Base-by-base conservation (phyloP, 2,797 vertebrate species). In the Spinus pinus region DNA sequence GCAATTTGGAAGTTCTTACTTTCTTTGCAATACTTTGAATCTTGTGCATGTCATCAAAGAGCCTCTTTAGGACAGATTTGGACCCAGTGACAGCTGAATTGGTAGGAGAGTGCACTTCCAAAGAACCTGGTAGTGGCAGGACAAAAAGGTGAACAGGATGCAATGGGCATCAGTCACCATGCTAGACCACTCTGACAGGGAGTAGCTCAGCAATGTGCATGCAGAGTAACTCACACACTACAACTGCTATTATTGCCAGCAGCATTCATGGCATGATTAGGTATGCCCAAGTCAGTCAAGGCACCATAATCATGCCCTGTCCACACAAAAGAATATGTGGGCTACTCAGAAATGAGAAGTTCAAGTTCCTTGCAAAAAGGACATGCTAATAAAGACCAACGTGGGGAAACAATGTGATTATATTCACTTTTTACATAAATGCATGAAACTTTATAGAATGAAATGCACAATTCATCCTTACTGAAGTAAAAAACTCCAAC, bases 281-380 rank as follows among this genome's bases (percentile, higher is more conserved):
- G 44, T 75, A 90, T 2, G 7, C 6, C 33, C 31, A 17, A 39
- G 12, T 67, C 23, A 84, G 37, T n/a, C 71, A 35, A 30, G 31
- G 23, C 24, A 88, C 42, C 12, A 25, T 61, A 86, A 92, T 25
- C 65, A 12, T 46, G 24, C n/a, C 50, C 31, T 67, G 60, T 53
- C 21, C 54, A 74, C n/a, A 86, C 22, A 86, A 80, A 88, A 81
- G 47, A 70, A 39, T 22, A 74, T 9, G 30, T 66, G 82, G 44
- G 35, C n/a, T 74, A 65, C n/a, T 49, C 53, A 78, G n/a, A 91
- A 78, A 80, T 37, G 78, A 94, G 71, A 96, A 93, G 82, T 79
- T 58, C 37, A 91, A 89, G 74, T 42, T 74, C 46, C 90, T 79
- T 89, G 79, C 47, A 93, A 87, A 95, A 96, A 70, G 25, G 95